Conservation (phyloP, 2,888 invertebrate species). For the Hedychridium roseum region DNA sequence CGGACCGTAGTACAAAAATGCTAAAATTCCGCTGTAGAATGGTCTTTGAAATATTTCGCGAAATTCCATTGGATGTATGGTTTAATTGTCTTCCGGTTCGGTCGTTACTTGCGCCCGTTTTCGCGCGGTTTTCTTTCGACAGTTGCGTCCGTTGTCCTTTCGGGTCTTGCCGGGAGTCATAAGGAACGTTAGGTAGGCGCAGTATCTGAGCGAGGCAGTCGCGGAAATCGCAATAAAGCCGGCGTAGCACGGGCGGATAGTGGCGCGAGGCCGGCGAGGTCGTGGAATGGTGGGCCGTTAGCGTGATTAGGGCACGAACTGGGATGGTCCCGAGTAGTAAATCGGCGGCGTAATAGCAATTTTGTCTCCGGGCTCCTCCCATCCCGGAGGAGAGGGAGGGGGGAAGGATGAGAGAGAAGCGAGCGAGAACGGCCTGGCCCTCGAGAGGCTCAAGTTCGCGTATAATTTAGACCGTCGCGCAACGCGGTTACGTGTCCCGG, state of each 20-base stretch:
- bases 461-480: constrained; percentile 7
- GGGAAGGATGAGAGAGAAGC: constrained; percentile 2
- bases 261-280: constrained; percentile 2
- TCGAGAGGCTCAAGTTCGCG: constrained; percentile 1
- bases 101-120: not conserved
- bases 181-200: not conserved
- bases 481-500: too few relatives aligned
- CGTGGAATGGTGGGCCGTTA: constrained; percentile 10
- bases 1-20: too few relatives aligned
- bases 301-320: constrained; percentile 9
- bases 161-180: too few relatives aligned
- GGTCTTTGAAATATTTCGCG: too few relatives aligned
- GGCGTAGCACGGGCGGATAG: not conserved
- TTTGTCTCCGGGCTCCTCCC: constrained; percentile 7
- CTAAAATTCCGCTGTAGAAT: too few relatives aligned
- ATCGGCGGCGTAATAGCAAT: constrained; percentile 18
- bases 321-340: constrained; percentile 3
- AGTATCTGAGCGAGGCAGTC: too few relatives aligned
- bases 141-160: constrained; percentile 1
- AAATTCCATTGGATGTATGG: not conserved
- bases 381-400: constrained; percentile 1
- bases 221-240: constrained; percentile 5
- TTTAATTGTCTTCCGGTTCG: not conserved
- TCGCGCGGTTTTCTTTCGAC: not conserved
- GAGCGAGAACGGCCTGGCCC: too few relatives aligned